A percentile compares a stretch with the other conserved stretches of the same genome.
Conservation (phyloP, 2,797 vertebrate species). For the Xenentodon cancila region DNA sequence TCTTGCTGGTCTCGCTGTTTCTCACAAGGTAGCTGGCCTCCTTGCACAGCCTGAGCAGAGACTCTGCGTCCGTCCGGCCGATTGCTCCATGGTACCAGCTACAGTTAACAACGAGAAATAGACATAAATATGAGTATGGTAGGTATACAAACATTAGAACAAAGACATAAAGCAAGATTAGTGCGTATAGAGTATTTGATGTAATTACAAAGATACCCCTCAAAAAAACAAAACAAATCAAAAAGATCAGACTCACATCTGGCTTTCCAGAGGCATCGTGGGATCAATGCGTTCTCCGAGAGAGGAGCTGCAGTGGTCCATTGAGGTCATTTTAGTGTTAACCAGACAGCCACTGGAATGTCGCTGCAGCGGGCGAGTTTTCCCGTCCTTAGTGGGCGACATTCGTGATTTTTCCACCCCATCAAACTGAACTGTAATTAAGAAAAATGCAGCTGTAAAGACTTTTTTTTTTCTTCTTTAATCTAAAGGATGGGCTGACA, state of each 20-base stretch:
- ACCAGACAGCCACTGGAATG: constrained; percentile 90
- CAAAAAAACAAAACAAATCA: background rate
- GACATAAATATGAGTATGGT: background rate
- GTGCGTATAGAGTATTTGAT: too few species aligned
- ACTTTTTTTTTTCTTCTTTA: background rate
- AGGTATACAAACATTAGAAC: background rate
- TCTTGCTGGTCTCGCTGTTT: constrained; percentile 98
- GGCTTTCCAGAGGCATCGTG: constrained; percentile 92
- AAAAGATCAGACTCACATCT: constrained; percentile 88
- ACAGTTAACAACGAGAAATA: constrained; percentile 3
- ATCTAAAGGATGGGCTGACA: background rate
- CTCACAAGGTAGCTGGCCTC: constrained; percentile 98
- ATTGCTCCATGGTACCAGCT: constrained; percentile 99
- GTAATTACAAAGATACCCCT: too few species aligned
- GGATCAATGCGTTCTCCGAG: constrained; percentile 93
- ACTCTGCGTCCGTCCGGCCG: constrained; percentile 95
- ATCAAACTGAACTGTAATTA: constrained; percentile 88
- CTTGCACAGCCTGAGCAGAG: constrained; percentile 94
- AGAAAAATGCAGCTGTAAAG: constrained; percentile 24
- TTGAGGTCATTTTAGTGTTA: constrained; percentile 85
- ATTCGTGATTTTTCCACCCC: constrained; percentile 86
- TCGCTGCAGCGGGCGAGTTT: constrained; percentile 85
- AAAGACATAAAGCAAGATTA: background rate
- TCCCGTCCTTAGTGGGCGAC: constrained; percentile 91
- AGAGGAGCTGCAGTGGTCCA: constrained; percentile 84